Conservation (phyloP, 2,797 vertebrate genomes). For the Scomberomorus guttatus region DNA sequence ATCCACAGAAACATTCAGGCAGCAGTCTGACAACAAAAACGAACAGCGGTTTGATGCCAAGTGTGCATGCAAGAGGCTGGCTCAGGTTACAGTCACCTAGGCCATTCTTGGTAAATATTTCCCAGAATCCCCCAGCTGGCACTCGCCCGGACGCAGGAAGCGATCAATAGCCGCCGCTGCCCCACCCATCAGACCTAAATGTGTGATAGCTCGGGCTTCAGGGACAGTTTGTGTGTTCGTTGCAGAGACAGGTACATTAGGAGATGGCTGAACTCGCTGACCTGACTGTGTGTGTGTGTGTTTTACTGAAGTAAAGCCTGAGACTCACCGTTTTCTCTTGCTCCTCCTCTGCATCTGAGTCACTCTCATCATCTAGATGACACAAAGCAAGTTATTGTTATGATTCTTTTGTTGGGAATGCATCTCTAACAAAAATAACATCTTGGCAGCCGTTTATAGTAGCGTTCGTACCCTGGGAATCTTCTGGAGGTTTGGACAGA, state of each 20-base stretch:
- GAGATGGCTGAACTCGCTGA: conserved; percentile 51
- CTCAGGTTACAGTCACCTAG: conserved; percentile 68
- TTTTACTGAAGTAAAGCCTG: neutral
- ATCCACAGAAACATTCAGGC: neutral
- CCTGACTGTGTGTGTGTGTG: conserved; percentile 20
- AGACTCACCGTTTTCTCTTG: conserved; percentile 95
- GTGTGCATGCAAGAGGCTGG: conserved; percentile 6
- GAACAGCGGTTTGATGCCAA: conserved; percentile 8
- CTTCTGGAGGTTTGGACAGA: conserved; percentile 95
- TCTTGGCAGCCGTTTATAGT: no score
- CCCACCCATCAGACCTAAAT: conserved; percentile 17
- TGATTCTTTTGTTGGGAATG: neutral
- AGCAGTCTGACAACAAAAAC: conserved; percentile 5
- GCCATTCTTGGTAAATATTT: conserved; percentile 56
- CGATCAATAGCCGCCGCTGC: conserved; percentile 54
- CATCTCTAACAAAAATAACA: neutral
- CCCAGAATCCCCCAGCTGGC: conserved; percentile 50
- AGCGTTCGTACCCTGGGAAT: conserved; percentile 91
- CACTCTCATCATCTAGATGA: conserved; percentile 94
- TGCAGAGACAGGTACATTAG: conserved; percentile 31
- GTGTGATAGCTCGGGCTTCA: conserved; percentile 35
- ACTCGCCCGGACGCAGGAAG: conserved; percentile 53
- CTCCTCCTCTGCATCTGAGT: conserved; percentile 97
- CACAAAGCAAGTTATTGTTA: conserved; percentile 22
- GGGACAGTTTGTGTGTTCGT: conserved; percentile 40